Percentiles rank a stretch among this genome's conserved stretches.
Conservation (phyloP, 2,888 invertebrate genomes). For the Prenolepis imparis region DNA sequence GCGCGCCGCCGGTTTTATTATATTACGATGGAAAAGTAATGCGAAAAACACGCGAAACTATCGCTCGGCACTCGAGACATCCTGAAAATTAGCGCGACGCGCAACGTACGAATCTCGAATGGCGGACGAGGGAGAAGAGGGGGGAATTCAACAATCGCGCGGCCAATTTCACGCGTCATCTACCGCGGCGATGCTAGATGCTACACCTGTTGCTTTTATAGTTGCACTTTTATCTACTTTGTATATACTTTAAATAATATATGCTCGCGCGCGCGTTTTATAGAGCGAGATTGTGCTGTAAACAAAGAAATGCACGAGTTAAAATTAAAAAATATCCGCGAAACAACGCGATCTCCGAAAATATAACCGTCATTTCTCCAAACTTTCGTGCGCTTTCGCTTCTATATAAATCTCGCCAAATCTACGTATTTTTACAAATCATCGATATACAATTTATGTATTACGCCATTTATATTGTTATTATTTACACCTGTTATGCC, state of each 20-base stretch:
- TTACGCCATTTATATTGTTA: neutral
- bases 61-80: neutral
- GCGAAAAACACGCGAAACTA: neutral
- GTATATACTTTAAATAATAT: neutral
- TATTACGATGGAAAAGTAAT: neutral
- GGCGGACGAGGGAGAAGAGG: too few relatives aligned
- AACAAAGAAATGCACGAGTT: neutral
- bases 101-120: neutral
- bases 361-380: neutral
- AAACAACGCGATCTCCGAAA: neutral
- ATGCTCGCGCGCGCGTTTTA: neutral
- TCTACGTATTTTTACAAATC: neutral
- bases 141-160: neutral
- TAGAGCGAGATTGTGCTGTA: neutral
- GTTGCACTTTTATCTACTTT: constrained; percentile 7
- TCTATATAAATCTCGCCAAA: neutral
- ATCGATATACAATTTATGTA: neutral
- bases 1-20: neutral
- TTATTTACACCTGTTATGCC: neutral
- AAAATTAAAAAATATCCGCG: neutral
- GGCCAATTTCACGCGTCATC: constrained; percentile 8
- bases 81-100: neutral
- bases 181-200: neutral
- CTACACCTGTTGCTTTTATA: constrained; percentile 18
- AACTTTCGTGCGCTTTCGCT: neutral